phyloP scores from a whole-genome alignment of 2,888 invertebrate genomes.

The Hyposoter didymator region DNA sequence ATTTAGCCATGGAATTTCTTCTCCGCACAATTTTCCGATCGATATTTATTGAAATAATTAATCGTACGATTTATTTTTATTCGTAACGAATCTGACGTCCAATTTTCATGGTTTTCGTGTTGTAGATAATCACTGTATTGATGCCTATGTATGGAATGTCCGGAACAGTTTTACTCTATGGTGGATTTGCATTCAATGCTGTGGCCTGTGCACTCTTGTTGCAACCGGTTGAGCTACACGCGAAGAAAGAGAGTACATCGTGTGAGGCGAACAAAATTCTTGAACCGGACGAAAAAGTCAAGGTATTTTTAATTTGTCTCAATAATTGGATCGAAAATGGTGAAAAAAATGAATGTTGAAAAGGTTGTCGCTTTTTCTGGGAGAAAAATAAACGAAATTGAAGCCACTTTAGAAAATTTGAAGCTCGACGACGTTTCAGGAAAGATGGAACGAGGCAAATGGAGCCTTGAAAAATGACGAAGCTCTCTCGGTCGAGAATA shows the following conservation, averaged over 20 bases:
- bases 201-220: conserved; percentile 88
- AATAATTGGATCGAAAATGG: background rate
- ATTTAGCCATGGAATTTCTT: background rate
- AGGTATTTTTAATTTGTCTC: conserved; percentile 46
- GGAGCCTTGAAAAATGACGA: conserved; percentile 36
- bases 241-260: conserved; percentile 83
- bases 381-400: background rate
- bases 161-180: conserved; percentile 88
- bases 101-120: background rate
- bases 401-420: background rate
- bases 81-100: too few relatives aligned
- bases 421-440: conserved; percentile 33
- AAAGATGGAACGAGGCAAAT: conserved; percentile 51
- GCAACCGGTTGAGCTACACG: conserved; percentile 91
- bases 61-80: background rate
- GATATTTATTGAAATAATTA: background rate
- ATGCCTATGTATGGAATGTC: conserved; percentile 87
- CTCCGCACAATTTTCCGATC: background rate
- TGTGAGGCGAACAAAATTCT: conserved; percentile 40
- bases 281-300: conserved; percentile 48
- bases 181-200: conserved; percentile 89
- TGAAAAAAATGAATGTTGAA: background rate
- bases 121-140: conserved; percentile 87
- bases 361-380: background rate
- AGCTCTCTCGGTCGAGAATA: conserved; percentile 71